Conservation (phyloP, 2,113 vertebrate species). For the Pomatorhinus ruficollis region DNA sequence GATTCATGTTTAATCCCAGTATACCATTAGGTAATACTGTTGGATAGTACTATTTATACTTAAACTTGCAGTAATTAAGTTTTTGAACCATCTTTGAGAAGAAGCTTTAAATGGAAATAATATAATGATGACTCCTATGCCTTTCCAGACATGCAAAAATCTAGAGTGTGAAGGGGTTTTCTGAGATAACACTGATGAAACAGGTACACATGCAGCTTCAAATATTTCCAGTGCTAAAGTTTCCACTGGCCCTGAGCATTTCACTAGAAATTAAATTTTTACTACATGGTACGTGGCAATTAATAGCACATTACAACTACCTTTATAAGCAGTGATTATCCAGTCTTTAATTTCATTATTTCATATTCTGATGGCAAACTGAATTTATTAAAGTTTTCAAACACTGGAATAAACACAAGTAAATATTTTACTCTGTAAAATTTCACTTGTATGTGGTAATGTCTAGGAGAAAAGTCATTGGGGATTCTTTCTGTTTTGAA, state of each 20-base stretch:
- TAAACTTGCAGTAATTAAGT: not conserved
- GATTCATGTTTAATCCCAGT: not conserved
- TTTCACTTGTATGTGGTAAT: not conserved
- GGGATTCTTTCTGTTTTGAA: conserved; percentile 6
- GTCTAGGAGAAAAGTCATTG: not conserved
- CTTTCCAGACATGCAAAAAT: not conserved
- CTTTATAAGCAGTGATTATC: not conserved
- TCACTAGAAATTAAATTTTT: not conserved
- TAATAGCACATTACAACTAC: not conserved
- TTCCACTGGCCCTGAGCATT: not conserved
- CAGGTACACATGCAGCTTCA: not conserved
- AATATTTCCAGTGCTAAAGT: not conserved
- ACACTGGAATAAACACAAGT: not conserved
- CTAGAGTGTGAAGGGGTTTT: not conserved
- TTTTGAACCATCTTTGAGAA: not conserved
- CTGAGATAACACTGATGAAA: not conserved
- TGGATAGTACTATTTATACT: not conserved
- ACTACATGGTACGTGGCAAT: not conserved
- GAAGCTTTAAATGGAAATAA: not conserved
- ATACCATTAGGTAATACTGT: not conserved
- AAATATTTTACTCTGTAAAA: not conserved
- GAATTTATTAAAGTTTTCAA: conserved; percentile 5
- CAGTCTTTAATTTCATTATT: not conserved
- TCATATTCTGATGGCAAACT: not conserved
- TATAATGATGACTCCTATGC: not conserved